Base-by-base conservation (phyloP, 2,888 invertebrate species). In the Cephus sareptanus region DNA sequence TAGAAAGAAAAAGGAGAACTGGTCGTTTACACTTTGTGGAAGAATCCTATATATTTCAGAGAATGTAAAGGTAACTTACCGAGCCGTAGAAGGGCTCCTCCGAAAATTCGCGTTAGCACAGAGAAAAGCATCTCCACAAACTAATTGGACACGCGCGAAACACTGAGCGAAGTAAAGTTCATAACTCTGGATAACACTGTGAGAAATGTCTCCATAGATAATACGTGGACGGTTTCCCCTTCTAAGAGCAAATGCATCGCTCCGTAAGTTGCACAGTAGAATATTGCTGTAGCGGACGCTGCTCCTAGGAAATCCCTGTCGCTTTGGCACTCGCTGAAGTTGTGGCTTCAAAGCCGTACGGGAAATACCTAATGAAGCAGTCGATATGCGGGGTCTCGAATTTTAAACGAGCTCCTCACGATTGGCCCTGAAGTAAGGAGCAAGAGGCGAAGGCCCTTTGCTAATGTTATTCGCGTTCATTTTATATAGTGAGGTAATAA, bases 351-450 rank as follows among this genome's bases (percentile, higher is more conserved):
- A 30, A 71, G 4, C 31, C 30, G 71, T 31, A 69, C 33, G 79
- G 79, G 79, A 79, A 79, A 79, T 79, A 79, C 79, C 79, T 76
- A 79, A 79, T 76, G 73, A 78, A 78, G 75, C 73, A 68, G 78
- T 75, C 34, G 75, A 75, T 76, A 79, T 79, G 79, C 76, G 73
- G 79, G 79, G 74, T 76, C 74, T 73, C 73, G 73, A 79, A 79
- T 34, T 76, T 74, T 76, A 74, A 75, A 69, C 74, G 74, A 74
- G 76, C 73, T 74, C 70, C 73, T 70, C 2, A 15, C 69, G 69
- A 11, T 70, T 23, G 77, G 34, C 69, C 33, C 56, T 56, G 56
- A 56, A 56, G 15, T 9, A 56, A 56, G 56, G 56, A 56, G 56
- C 56, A 56, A 56, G 56, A 56, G 56, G 56, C 56, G 56, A 56